A percentile compares a stretch with the other conserved stretches of the same genome.
These are phyloP conservation scores for Leptinotarsa lineolata DNA, from an alignment of 1,140 invertebrate genomes.

Conservation along the genomic window DNA sequence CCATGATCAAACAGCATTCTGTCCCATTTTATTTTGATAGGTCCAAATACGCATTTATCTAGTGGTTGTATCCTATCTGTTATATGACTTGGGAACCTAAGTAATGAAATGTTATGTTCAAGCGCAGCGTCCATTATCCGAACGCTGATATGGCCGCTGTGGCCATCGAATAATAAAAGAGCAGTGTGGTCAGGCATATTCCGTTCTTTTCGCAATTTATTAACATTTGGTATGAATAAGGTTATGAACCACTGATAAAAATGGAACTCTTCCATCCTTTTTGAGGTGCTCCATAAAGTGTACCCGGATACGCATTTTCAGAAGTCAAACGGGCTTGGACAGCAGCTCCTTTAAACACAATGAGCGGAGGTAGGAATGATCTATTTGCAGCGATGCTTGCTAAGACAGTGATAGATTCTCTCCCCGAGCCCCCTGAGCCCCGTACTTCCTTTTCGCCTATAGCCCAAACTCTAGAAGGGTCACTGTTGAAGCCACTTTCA, in stretches of 20 bases:
- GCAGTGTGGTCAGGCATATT: no score
- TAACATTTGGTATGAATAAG: no score
- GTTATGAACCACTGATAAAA: no score
- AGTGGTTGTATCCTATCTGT: constrained; percentile 32
- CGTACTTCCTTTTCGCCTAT: not conserved
- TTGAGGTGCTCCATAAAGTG: no score
- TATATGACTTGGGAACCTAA: constrained; percentile 36
- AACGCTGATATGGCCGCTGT: no score
- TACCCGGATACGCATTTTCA: no score
- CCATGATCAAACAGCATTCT: constrained; percentile 31
- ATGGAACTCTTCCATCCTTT: no score
- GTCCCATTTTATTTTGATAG: constrained; percentile 34
- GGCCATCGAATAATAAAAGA: no score
- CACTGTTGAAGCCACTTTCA: constrained; percentile 8
- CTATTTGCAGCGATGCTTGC: constrained; percentile 13
- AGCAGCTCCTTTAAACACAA: constrained; percentile 24
- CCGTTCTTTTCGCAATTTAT: no score
- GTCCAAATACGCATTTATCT: constrained; percentile 36
- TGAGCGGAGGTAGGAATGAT: not conserved
- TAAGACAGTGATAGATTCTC: constrained; percentile 14
- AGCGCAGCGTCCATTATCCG: constrained; percentile 31
- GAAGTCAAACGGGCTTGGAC: constrained; percentile 19
- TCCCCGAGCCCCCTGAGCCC: not conserved
- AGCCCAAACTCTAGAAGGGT: not conserved
- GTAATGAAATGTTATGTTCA: constrained; percentile 26